Percentiles rank a stretch among this genome's conserved stretches.
These are phyloP conservation scores for Rhipidura dahli DNA, from an alignment of 2,113 vertebrate species.

Conservation along the genomic window DNA sequence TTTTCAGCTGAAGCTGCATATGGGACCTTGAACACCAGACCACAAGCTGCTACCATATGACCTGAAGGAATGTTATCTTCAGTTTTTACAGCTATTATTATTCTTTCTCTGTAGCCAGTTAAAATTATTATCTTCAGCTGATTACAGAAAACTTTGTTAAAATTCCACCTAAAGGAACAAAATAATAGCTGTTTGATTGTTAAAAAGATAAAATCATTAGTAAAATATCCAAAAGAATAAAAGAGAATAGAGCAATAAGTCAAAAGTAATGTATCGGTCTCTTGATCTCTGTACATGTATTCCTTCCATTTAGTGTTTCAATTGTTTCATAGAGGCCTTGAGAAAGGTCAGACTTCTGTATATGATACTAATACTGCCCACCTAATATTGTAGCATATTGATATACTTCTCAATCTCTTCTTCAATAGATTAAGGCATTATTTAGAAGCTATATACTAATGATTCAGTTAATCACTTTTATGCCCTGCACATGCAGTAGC, in stretches of 20 bases:
- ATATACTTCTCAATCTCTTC: background rate
- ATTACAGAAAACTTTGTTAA: slow-evolving; percentile 8
- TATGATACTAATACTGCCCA: background rate
- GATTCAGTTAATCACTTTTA: background rate
- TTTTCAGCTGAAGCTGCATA: background rate
- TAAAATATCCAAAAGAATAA: slow-evolving; percentile 17
- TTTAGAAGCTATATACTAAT: background rate
- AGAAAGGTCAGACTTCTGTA: background rate
- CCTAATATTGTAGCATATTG: background rate
- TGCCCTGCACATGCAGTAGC: background rate
- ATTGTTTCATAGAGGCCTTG: background rate
- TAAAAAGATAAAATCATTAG: slow-evolving; percentile 29
- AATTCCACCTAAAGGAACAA: background rate
- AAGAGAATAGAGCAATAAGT: background rate
- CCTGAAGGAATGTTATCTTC: background rate
- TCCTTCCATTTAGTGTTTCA: background rate
- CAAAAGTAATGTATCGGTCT: background rate
- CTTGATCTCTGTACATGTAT: background rate
- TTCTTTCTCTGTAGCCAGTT: background rate
- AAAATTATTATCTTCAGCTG: background rate
- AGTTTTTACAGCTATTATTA: background rate
- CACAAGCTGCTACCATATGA: background rate
- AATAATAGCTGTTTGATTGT: background rate
- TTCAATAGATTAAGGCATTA: background rate
- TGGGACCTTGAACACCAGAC: background rate